phyloP scores from a whole-genome alignment of 1,140 invertebrate species.

The Lutraria rhynchaena region DNA sequence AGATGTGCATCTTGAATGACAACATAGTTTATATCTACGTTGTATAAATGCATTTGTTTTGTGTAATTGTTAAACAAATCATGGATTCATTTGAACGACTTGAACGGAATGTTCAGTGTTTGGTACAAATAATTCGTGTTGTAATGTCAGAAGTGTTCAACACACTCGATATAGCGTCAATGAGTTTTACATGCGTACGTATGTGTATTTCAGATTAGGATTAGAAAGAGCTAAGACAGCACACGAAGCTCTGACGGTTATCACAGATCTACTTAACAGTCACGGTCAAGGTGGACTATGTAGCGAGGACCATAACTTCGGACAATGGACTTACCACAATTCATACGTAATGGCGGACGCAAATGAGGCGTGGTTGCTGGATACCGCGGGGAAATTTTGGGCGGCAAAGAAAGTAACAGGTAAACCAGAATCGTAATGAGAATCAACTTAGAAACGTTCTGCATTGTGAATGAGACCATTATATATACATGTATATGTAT shows the following conservation, averaged over 20 bases:
- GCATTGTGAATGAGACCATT: no score
- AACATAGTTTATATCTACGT: no score
- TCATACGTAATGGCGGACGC: slow-evolving; percentile 76
- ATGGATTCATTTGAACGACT: background rate
- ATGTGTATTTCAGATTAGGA: slow-evolving; percentile 82
- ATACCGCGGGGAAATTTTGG: slow-evolving; percentile 84
- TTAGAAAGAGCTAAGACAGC: slow-evolving; percentile 87
- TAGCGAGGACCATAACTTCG: slow-evolving; percentile 72
- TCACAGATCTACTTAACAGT: slow-evolving; percentile 86
- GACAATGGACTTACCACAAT: slow-evolving; percentile 73
- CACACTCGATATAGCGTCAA: no score
- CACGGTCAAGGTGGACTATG: slow-evolving; percentile 89
- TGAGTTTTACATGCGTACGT: no score
- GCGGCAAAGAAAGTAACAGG: slow-evolving; percentile 88
- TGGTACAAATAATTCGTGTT: background rate
- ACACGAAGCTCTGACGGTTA: slow-evolving; percentile 86
- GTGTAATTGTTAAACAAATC: background rate
- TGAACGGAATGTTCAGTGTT: background rate
- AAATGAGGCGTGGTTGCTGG: slow-evolving; percentile 77
- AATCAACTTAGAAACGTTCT: no score
- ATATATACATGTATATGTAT: no score
- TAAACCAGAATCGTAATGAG: no score
- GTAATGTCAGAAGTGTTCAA: background rate
- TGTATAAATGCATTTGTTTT: no score
- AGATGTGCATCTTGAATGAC: no score